phyloP scores from a whole-genome alignment of 2,888 invertebrate genomes.

The Campopleginae sp. region DNA sequence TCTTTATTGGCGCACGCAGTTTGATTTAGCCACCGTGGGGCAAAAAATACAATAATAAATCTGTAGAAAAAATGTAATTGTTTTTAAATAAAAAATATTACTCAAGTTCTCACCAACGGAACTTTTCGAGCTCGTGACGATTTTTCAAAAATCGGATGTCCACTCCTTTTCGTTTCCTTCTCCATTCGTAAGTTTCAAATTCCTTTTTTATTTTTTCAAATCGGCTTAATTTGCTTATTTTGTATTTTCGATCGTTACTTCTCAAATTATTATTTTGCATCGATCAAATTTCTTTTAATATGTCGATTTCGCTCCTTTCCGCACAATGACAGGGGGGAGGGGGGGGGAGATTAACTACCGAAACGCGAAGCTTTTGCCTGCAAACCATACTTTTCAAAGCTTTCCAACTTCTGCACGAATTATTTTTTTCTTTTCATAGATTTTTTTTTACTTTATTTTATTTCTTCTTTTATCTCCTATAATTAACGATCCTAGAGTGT shows the following conservation, averaged over 20 bases:
- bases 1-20: slow-evolving; percentile 59
- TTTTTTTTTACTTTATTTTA: slow-evolving; percentile 6
- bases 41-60: slow-evolving; percentile 25
- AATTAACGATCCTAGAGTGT: slow-evolving; percentile 49
- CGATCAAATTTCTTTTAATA: slow-evolving; percentile 18
- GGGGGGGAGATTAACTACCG: slow-evolving; percentile 24
- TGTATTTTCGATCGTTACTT: slow-evolving; percentile 35
- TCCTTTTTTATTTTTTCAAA: slow-evolving; percentile 9
- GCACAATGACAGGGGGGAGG: slow-evolving; percentile 1
- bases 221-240: slow-evolving; percentile 7
- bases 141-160: slow-evolving; percentile 31
- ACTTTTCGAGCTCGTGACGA: slow-evolving; percentile 3
- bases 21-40: slow-evolving; percentile 51
- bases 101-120: not conserved
- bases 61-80: not conserved
- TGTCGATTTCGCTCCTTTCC: not conserved
- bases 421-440: slow-evolving; percentile 14
- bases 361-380: slow-evolving; percentile 39
- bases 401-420: slow-evolving; percentile 5
- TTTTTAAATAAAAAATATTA: slow-evolving; percentile 24
- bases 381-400: slow-evolving; percentile 35
- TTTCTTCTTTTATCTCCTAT: slow-evolving; percentile 13
- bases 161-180: not conserved
- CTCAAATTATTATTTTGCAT: slow-evolving; percentile 10
- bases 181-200: not conserved